phyloP scores from a whole-genome alignment of 2,888 invertebrate genomes.

The Agrypnus murinus region DNA sequence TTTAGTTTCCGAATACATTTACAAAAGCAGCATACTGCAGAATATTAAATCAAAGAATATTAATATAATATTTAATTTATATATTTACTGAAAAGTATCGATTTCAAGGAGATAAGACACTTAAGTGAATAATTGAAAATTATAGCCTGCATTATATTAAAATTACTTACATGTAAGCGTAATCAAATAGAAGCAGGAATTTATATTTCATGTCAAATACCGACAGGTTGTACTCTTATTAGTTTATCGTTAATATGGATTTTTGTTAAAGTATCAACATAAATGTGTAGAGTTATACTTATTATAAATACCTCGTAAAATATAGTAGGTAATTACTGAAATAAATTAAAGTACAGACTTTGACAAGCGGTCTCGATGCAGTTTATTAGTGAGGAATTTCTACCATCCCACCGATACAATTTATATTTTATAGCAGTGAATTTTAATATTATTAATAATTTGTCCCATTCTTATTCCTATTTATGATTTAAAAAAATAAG shows the following conservation, averaged over 20 bases:
- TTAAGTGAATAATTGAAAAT: too few relatives aligned
- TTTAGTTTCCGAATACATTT: conserved; percentile 17
- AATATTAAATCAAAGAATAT: neutral
- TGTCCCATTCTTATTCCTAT: conserved; percentile 12
- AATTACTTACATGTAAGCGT: conserved; percentile 1
- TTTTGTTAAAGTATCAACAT: conserved; percentile 2
- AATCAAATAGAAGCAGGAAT: conserved; percentile 21
- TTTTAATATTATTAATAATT: conserved; percentile 28
- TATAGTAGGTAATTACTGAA: conserved; percentile 37
- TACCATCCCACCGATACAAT: conserved; percentile 49
- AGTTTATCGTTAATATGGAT: conserved; percentile 16
- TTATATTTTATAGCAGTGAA: conserved; percentile 34
- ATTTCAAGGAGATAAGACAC: too few relatives aligned
- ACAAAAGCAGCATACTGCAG: neutral
- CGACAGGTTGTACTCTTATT: conserved; percentile 15
- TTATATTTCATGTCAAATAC: conserved; percentile 24
- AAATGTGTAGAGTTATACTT: conserved; percentile 3
- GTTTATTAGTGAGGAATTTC: conserved; percentile 49
- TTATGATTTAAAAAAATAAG: neutral
- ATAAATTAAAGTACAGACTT: conserved; percentile 47
- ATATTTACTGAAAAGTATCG: too few relatives aligned
- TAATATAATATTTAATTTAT: too few relatives aligned
- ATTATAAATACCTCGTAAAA: conserved; percentile 28
- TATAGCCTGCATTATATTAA: too few relatives aligned
- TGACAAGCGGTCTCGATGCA: conserved; percentile 48